A percentile compares a stretch with the other conserved stretches of the same genome.
Evolutionary conservation across 2,797 vertebrate genomes (phyloP).

Genomic region (Esox masquinongy): DNA sequence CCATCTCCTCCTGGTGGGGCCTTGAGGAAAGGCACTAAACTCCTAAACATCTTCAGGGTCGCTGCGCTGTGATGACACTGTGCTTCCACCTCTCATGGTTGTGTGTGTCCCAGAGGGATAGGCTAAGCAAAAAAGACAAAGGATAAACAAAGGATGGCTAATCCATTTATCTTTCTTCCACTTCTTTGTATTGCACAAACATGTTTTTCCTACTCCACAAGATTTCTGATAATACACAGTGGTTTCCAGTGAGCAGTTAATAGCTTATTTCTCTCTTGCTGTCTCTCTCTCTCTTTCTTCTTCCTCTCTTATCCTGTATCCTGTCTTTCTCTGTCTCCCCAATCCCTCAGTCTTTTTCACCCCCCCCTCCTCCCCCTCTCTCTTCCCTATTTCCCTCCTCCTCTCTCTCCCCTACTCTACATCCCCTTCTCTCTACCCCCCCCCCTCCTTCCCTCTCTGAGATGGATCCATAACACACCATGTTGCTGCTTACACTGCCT

Average conservation of each 20-base stretch:
- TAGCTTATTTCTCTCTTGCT: too few species aligned
- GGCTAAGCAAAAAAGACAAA: not conserved
- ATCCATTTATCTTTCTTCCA: not conserved
- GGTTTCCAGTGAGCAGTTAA: too few species aligned
- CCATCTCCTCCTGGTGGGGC: not conserved
- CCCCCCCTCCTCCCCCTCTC: too few species aligned
- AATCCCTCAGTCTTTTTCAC: too few species aligned
- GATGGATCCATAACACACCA: not conserved
- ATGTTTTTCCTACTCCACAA: not conserved
- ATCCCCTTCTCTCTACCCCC: too few species aligned
- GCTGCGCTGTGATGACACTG: too few species aligned
- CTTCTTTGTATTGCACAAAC: not conserved
- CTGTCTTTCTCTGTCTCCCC: slow-evolving; percentile 28
- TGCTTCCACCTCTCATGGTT: not conserved
- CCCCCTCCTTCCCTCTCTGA: not conserved
- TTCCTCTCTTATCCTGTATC: slow-evolving; percentile 42
- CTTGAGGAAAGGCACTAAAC: not conserved
- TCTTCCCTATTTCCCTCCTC: too few species aligned
- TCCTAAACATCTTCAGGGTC: not conserved
- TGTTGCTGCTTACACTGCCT: not conserved
- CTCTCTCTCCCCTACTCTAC: too few species aligned
- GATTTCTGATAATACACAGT: not conserved
- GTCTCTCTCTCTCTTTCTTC: too few species aligned
- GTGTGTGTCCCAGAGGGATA: too few species aligned
- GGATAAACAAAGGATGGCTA: not conserved